A percentile compares a stretch with the other conserved stretches of the same genome.
Evolutionary conservation across 2,888 invertebrate genomes (phyloP).

Genomic region (Toxonevra muliebris): DNA sequence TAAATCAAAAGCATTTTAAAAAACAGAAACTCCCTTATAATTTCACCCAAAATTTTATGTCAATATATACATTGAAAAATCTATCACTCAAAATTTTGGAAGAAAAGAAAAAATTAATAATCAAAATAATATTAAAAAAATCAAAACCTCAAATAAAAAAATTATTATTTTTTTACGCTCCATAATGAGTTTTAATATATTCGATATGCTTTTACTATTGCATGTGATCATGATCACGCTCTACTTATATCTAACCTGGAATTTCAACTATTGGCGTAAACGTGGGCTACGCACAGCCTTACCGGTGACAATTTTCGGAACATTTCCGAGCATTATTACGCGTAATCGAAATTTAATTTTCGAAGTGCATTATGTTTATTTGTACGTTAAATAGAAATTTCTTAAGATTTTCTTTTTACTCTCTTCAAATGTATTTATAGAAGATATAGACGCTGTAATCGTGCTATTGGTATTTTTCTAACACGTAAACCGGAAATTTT

Average conservation of each 20-base stretch:
- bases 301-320: constrained; percentile 60
- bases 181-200: too few relatives aligned
- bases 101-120: too few relatives aligned
- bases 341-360: constrained; percentile 53
- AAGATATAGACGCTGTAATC: constrained; percentile 51
- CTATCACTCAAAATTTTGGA: too few relatives aligned
- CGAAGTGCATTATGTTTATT: constrained; percentile 61
- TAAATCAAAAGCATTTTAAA: too few relatives aligned
- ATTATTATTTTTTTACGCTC: too few relatives aligned
- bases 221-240: constrained; percentile 37
- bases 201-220: constrained; percentile 1
- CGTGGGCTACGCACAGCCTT: constrained; percentile 59
- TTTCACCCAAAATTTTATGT: too few relatives aligned
- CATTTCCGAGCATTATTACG: constrained; percentile 51
- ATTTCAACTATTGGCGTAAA: constrained; percentile 62
- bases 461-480: constrained; percentile 63
- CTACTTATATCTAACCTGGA: constrained; percentile 55
- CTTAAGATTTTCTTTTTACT: background rate
- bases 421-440: constrained; percentile 35
- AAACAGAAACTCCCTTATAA: too few relatives aligned
- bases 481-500: constrained; percentile 59
- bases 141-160: too few relatives aligned
- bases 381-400: constrained; percentile 48
- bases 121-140: too few relatives aligned
- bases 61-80: too few relatives aligned